Percentiles rank a stretch among this genome's conserved stretches.
These are phyloP conservation scores for Drosophila yooni DNA, from an alignment of 2,888 invertebrate genomes.

Conservation along the genomic window DNA sequence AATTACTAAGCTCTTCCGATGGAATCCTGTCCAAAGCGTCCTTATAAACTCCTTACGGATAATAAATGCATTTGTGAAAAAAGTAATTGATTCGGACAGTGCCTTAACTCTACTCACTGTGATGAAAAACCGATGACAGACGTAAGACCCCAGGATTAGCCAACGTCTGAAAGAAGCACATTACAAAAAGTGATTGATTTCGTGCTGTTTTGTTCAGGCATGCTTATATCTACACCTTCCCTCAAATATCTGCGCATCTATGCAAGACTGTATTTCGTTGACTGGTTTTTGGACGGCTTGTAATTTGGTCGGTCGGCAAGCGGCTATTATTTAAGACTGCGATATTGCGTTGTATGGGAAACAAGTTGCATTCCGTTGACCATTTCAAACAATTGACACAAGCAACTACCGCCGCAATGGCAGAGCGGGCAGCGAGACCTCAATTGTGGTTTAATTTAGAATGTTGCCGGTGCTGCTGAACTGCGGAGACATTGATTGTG, in stretches of 20 bases:
- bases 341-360: slow-evolving; percentile 63
- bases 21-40: slow-evolving; percentile 3
- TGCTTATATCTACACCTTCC: slow-evolving; percentile 11
- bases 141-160: slow-evolving; percentile 44
- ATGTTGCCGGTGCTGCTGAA: slow-evolving; percentile 64
- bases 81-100: slow-evolving; percentile 78
- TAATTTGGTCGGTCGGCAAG: slow-evolving; percentile 64
- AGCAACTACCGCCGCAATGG: slow-evolving; percentile 43
- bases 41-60: slow-evolving; percentile 15
- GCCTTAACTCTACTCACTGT: slow-evolving; percentile 23
- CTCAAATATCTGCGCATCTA: slow-evolving; percentile 34
- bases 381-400: slow-evolving; percentile 80
- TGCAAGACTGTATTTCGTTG: slow-evolving; percentile 60
- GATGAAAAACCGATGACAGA: slow-evolving; percentile 12
- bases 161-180: slow-evolving; percentile 7
- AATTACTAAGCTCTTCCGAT: not conserved
- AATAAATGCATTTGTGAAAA: slow-evolving; percentile 52
- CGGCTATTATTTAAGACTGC: slow-evolving; percentile 65
- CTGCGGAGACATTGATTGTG: slow-evolving; percentile 55
- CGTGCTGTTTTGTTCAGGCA: slow-evolving; percentile 9
- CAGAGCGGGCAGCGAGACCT: slow-evolving; percentile 48
- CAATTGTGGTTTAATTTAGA: slow-evolving; percentile 80
- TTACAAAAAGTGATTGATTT: slow-evolving; percentile 50
- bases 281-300: slow-evolving; percentile 60
- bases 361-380: slow-evolving; percentile 84